Base-by-base conservation (phyloP, 2,888 invertebrate genomes). In the Dryadula phaetusa region DNA sequence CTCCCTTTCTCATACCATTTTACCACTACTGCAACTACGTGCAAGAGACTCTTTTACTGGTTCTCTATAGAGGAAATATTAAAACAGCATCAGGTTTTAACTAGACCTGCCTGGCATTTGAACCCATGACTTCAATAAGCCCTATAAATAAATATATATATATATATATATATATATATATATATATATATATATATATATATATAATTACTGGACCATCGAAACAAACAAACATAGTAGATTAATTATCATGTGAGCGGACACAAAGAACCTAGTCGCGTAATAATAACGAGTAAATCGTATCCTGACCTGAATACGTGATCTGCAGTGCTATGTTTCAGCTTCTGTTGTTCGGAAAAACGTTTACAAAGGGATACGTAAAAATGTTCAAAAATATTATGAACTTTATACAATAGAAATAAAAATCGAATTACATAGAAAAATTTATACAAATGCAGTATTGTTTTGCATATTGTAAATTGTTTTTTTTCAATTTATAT, bases 301-400 rank as follows among this genome's bases (percentile, higher is more conserved):
- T 78, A 77, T 78, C 79, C 78, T 76, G 79, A 69, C 73, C 73
- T 72, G 72, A 74, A 76, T 77, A 87, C 87, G 87, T 87, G 87
- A 82, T 76, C 79, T 70, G 84, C 79, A 83, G 79, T 70, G 74
- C 75, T 76, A 84, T 80, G 72, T 77, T 65, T 66, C 64, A 67
- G 64, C 68, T 61, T 69, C 62, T 64, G 62, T 62, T 58, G 66
- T 61, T n/a, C 5, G 32, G 60, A 44, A 65, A 37, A 61, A 34
- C 58, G 14, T 46, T 40, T 47, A 34, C 34, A 61, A 32, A n/a
- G 22, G 18, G n/a, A 46, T 8, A 47, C 37, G n/a, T 4, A 42
- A 60, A 25, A 42, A 44, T 28, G n/a, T 16, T 16, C 5, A 58
- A 22, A 5, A 60, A 44, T 28, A 37, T 40, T 37, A 25, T 34